Evolutionary conservation across 2,797 vertebrate genomes (phyloP).

Genomic region (Neosalanx taihuensis): DNA sequence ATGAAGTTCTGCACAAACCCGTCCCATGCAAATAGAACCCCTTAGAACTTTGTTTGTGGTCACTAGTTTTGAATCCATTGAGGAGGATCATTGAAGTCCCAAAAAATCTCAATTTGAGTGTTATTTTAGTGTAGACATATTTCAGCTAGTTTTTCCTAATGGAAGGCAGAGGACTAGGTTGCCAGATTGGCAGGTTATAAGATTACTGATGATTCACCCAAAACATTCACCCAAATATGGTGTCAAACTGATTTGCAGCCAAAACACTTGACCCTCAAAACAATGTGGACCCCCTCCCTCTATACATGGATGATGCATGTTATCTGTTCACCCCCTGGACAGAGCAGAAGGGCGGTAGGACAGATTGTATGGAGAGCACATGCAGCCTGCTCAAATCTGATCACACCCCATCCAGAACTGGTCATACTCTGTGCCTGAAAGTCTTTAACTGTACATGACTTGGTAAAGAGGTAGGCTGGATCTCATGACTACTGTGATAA

Average conservation of each 20-base stretch:
- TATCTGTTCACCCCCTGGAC: neutral
- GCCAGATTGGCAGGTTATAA: neutral
- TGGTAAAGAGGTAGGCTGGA: neutral
- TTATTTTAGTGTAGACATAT: too few species aligned
- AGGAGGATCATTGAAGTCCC: too few species aligned
- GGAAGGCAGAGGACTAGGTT: too few species aligned
- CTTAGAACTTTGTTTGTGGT: too few species aligned
- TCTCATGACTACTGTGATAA: neutral
- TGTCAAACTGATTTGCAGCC: neutral
- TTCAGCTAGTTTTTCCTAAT: too few species aligned
- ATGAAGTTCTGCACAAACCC: too few species aligned
- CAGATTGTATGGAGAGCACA: neutral
- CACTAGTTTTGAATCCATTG: too few species aligned
- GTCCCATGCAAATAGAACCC: too few species aligned
- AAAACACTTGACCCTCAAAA: too few species aligned
- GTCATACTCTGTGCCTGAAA: neutral
- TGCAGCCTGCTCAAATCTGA: neutral
- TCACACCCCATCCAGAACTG: neutral
- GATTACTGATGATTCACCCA: neutral
- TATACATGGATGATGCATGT: neutral
- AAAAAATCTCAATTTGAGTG: too few species aligned
- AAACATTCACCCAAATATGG: neutral
- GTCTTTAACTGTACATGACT: slow-evolving; percentile 3
- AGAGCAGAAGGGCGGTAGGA: neutral
- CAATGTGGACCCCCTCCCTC: neutral